Evolutionary conservation across 1,140 invertebrate genomes (phyloP), one percentile per base, ranked within the genome.

Genomic region (Homarus americanus): DNA sequence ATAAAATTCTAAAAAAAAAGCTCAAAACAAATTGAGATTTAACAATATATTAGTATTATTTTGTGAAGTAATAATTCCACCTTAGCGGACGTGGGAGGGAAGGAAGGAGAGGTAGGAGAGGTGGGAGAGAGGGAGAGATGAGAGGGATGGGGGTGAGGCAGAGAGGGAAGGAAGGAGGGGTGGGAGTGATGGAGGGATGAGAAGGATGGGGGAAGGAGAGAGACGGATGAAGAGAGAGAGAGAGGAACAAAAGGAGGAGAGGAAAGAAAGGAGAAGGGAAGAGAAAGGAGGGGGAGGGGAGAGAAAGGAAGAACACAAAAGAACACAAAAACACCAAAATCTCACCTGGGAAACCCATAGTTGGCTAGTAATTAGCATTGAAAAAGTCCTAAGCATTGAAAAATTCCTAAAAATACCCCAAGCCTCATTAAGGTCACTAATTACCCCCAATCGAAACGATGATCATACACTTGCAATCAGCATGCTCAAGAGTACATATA

Each of bases 11-110:
- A n/a, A n/a, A n/a, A n/a, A n/a, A n/a, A n/a, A n/a, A n/a, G n/a
- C n/a, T n/a, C n/a, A n/a, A n/a, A n/a, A n/a, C n/a, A n/a, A n/a
- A n/a, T n/a, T n/a, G n/a, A n/a, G n/a, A n/a, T n/a, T n/a, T n/a
- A n/a, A n/a, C n/a, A n/a, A n/a, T n/a, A n/a, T n/a, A n/a, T n/a
- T n/a, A n/a, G n/a, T n/a, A n/a, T n/a, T n/a, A n/a, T n/a, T n/a
- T n/a, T n/a, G n/a, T n/a, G n/a, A n/a, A n/a, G n/a, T n/a, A n/a
- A n/a, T n/a, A n/a, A n/a, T n/a, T n/a, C n/a, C n/a, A n/a, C n/a
- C n/a, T n/a, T n/a, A n/a, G n/a, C n/a, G n/a, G n/a, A n/a, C n/a
- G 80, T 58, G 80, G 58, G 53, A 82, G 53, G 58, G 53, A 82
- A 32, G 36, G 53, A 82, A 32, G 58, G 53, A 63, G 53, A 82